Evolutionary conservation across 2,797 vertebrate genomes (phyloP).

Genomic region (Jordanella pulchra): DNA sequence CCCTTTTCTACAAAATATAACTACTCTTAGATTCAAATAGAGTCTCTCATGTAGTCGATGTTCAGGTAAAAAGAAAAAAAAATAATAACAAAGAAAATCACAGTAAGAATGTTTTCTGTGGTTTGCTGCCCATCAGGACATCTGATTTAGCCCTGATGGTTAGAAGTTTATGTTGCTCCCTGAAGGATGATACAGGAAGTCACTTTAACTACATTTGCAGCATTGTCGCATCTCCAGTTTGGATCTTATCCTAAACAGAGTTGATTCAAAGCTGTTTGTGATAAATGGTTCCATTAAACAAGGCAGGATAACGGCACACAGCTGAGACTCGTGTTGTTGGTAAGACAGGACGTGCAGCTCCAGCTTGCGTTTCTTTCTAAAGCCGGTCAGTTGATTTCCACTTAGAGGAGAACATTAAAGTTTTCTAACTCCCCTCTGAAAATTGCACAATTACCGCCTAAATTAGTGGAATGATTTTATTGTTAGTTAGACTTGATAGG

Average conservation of each 20-base stretch:
- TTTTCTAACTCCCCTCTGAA: conserved; percentile 21
- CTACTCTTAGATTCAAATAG: too few relatives aligned
- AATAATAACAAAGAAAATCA: too few relatives aligned
- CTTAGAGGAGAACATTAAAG: conserved; percentile 36
- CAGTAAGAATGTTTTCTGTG: too few relatives aligned
- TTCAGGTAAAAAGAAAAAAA: too few relatives aligned
- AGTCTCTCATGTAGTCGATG: too few relatives aligned
- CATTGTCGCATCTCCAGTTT: conserved; percentile 26
- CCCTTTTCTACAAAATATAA: too few relatives aligned
- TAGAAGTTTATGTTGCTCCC: not conserved
- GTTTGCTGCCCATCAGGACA: not conserved
- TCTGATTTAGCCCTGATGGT: not conserved
- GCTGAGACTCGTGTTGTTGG: conserved; percentile 43
- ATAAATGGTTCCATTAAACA: conserved; percentile 40
- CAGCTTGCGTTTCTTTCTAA: conserved; percentile 24
- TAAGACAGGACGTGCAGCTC: conserved; percentile 27
- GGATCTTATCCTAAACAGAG: conserved; percentile 46
- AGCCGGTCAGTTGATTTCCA: conserved; percentile 14
- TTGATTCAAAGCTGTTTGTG: conserved; percentile 36
- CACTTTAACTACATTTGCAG: conserved; percentile 38
- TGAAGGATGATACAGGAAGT: conserved; percentile 10
- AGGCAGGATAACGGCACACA: conserved; percentile 22
- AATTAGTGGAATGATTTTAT: conserved; percentile 57
- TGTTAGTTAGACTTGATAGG: conserved; percentile 49
- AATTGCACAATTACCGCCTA: conserved; percentile 57